Evolutionary conservation across 2,888 invertebrate genomes (phyloP).

Genomic region (Pheosia tremula): DNA sequence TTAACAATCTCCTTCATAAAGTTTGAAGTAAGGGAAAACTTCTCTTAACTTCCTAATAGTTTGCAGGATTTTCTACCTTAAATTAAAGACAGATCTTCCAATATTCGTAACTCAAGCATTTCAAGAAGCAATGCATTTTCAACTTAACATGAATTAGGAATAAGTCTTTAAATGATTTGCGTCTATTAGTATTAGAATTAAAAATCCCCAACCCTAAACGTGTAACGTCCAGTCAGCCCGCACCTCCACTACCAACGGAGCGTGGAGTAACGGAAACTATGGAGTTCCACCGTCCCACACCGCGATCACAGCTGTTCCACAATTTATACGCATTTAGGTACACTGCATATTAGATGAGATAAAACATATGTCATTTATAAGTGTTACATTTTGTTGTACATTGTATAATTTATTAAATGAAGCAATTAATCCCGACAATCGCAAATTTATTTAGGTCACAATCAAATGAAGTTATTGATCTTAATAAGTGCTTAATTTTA

Average conservation of each 20-base stretch:
- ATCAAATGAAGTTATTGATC: too few species aligned
- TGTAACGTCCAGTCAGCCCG: conserved; percentile 32
- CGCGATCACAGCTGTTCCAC: conserved; percentile 30
- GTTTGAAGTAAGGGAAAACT: too few species aligned
- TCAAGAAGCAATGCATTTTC: too few species aligned
- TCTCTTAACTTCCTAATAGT: too few species aligned
- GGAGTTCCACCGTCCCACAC: conserved; percentile 30
- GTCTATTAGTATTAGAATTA: background rate
- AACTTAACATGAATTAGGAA: too few species aligned
- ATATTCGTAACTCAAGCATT: too few species aligned
- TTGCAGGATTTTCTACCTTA: too few species aligned
- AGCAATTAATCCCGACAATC: background rate
- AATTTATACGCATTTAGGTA: conserved; percentile 10
- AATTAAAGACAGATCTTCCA: too few species aligned
- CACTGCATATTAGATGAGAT: background rate
- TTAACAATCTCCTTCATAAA: too few species aligned
- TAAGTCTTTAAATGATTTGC: too few species aligned
- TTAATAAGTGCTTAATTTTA: too few species aligned
- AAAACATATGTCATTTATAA: background rate
- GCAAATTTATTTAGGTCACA: too few species aligned
- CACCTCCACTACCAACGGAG: conserved; percentile 40
- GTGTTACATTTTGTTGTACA: background rate
- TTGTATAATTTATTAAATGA: conserved; percentile 1
- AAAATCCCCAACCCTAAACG: conserved; percentile 19
- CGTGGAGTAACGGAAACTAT: conserved; percentile 50